Percentiles rank a stretch among this genome's conserved stretches.
Evolutionary conservation across 1,140 invertebrate genomes (phyloP).

Genomic region (Neomicropteryx cornuta): DNA sequence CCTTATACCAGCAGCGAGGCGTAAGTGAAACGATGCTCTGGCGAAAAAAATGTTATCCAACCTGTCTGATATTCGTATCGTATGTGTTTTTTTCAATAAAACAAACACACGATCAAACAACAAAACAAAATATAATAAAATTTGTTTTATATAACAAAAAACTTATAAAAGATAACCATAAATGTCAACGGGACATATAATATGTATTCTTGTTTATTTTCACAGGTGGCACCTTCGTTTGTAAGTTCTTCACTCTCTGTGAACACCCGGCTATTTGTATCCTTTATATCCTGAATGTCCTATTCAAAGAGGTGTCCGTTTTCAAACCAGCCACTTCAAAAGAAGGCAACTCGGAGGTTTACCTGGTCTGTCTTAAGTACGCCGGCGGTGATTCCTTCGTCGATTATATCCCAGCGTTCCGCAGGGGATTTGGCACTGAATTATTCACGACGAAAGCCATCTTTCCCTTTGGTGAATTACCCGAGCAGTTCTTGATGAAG

Average conservation of each 20-base stretch:
- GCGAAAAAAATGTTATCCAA: no score
- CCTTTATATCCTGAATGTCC: conserved; percentile 67
- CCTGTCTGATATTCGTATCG: no score
- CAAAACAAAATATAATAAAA: not conserved
- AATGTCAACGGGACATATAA: no score
- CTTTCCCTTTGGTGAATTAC: conserved; percentile 50
- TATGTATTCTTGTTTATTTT: no score
- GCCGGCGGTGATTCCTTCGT: conserved; percentile 33
- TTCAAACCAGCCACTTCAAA: conserved; percentile 88
- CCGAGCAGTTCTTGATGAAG: conserved; percentile 54
- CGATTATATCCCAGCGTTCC: conserved; percentile 35
- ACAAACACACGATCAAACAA: no score
- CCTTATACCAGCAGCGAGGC: no score
- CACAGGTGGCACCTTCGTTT: conserved; percentile 64
- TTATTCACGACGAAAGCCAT: conserved; percentile 38
- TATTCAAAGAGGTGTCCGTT: conserved; percentile 60
- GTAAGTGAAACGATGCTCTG: no score
- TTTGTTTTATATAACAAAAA: not conserved
- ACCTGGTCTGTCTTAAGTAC: conserved; percentile 69
- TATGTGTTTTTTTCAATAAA: no score
- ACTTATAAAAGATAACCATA: no score
- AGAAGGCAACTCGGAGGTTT: conserved; percentile 89
- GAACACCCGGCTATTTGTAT: conserved; percentile 70
- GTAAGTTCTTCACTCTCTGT: conserved; percentile 92
- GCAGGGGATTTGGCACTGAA: conserved; percentile 37